Base-by-base conservation (phyloP, 2,888 invertebrate species). In the Listrodromus nycthemerus region DNA sequence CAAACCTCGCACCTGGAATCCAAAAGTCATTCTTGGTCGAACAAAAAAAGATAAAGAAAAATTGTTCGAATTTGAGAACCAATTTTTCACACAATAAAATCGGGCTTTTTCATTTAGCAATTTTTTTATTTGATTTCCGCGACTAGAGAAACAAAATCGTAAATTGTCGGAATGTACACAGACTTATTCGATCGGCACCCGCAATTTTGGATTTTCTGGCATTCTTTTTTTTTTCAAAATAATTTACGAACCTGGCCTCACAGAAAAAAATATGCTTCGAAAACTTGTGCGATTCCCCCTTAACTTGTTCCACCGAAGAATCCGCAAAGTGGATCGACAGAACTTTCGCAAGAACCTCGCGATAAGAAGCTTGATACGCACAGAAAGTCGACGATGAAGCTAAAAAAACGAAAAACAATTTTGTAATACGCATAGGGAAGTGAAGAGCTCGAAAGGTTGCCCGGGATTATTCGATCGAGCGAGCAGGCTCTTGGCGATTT, bases 331-430 rank as follows among this genome's bases (percentile, higher is more conserved):
- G 37, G 65, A 75, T 30, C 63, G 45, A 52, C 41, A 21, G 33
- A 73, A 63, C 50, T 63, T 69, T 33, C n/a, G 33, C 33, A 45
- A 71, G 41, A 16, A 63, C 37, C 52, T 80, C 50, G 61, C 33
- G 24, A 61, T 66, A 21, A 41, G 37, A 70, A 41, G 78, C 74
- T 41, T 73, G 30, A 77, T 80, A 80, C 80, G 83, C 83, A 80
- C 76, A 80, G 67, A 27, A 67, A 82, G 37, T 58, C 61, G 41
- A 76, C 30, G 67, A 67, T 16, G 41, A 63, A 41, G 16, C 4
- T 19, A 45, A 50, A 63, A 27, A 24, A 67, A 21, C n/a, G 13
- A 66, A 8, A 37, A 37, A 37, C 5, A 37, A 37, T 37, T 37
- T 10, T 37, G 33, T 65, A 65, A 41, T 19, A 65, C 33, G 33